phyloP scores from a whole-genome alignment of 2,797 vertebrate genomes.

The Pipistrellus pipistrellus region DNA sequence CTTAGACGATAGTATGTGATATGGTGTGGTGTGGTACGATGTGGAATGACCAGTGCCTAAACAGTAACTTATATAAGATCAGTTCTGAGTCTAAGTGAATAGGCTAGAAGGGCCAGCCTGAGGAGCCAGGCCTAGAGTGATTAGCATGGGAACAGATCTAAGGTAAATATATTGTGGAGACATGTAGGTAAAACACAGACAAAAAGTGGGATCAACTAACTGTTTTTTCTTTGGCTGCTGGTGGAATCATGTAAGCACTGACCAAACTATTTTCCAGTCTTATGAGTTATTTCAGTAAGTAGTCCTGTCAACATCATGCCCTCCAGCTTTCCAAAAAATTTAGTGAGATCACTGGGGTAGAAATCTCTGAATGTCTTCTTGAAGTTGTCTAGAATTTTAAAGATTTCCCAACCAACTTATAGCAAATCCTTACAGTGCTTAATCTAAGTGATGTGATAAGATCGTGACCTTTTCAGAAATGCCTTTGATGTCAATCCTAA shows the following conservation, averaged over 20 bases:
- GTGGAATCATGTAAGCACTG: not conserved
- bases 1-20: not conserved
- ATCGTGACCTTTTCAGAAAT: constrained; percentile 80
- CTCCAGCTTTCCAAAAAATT: constrained; percentile 57
- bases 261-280: constrained; percentile 38
- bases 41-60: not conserved
- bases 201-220: not conserved
- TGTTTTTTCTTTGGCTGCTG: not conserved
- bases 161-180: not conserved
- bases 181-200: not conserved
- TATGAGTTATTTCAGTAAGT: constrained; percentile 56
- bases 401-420: constrained; percentile 54
- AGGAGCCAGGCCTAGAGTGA: not conserved
- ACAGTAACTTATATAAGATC: not conserved
- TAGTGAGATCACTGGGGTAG: not conserved
- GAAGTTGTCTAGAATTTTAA: constrained; percentile 62
- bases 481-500: constrained; percentile 81
- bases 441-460: constrained; percentile 77
- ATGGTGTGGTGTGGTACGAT: not conserved
- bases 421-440: constrained; percentile 60
- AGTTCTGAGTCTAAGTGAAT: constrained; percentile 31
- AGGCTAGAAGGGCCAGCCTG: not conserved
- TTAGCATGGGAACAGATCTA: not conserved
- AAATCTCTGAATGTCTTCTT: constrained; percentile 32
- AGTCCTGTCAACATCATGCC: constrained; percentile 37